phyloP scores from a whole-genome alignment of 1,140 invertebrate genomes.

The Drosophila seguyi region DNA sequence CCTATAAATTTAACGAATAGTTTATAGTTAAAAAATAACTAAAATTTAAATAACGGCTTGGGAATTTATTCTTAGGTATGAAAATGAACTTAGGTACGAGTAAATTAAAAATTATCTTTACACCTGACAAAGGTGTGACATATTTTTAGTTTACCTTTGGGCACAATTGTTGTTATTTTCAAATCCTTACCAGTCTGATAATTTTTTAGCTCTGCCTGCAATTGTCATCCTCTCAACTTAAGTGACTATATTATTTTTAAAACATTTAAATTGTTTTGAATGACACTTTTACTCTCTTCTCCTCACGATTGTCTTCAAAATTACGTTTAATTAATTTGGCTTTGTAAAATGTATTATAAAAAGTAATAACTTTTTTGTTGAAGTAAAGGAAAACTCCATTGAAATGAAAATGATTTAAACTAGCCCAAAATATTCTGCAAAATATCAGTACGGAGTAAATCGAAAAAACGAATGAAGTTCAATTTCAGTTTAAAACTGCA shows the following conservation, averaged over 20 bases:
- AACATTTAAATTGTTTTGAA: neutral
- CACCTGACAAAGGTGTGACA: too few species aligned
- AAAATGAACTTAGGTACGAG: neutral
- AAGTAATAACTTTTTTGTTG: neutral
- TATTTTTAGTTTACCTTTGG: neutral
- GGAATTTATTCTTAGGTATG: neutral
- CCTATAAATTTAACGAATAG: neutral
- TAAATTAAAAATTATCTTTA: neutral
- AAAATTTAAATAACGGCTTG: too few species aligned
- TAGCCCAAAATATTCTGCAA: neutral
- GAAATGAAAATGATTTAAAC: neutral
- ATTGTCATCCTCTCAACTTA: neutral
- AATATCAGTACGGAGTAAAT: neutral
- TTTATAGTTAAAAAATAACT: too few species aligned
- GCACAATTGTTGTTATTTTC: neutral
- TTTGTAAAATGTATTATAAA: neutral
- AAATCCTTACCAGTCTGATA: neutral
- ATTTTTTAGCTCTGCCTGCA: too few species aligned
- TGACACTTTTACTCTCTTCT: neutral
- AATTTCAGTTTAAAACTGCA: neutral
- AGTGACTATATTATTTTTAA: neutral
- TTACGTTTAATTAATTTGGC: neutral
- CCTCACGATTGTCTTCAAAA: neutral
- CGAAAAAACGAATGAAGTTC: neutral
- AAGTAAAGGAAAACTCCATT: neutral